Evolutionary conservation across 2,888 invertebrate genomes (phyloP).

Genomic region (Mactromeris polynyma): DNA sequence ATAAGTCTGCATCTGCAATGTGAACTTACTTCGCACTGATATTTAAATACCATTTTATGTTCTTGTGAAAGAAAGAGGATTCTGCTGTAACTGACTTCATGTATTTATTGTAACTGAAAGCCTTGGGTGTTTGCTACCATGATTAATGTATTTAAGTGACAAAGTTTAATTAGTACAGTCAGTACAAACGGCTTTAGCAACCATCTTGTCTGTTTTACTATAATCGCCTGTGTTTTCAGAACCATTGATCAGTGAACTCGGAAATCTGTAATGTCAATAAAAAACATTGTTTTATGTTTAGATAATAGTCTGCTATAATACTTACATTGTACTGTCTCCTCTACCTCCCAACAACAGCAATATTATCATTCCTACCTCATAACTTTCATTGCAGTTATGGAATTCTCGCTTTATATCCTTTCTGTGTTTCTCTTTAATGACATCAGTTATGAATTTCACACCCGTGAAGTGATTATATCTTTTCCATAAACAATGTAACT

Average conservation of each 20-base stretch:
- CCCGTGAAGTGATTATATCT: constrained; percentile 4
- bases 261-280: background rate
- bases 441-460: background rate
- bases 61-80: background rate
- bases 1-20: background rate
- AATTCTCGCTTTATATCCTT: background rate
- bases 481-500: constrained; percentile 17
- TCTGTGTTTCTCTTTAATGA: constrained; percentile 13
- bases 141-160: background rate
- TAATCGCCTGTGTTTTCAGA: background rate
- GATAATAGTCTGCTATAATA: background rate
- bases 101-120: background rate
- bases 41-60: constrained; percentile 5
- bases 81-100: background rate
- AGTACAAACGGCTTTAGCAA: background rate
- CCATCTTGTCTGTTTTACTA: background rate
- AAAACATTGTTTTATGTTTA: background rate
- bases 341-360: background rate
- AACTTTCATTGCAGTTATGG: background rate
- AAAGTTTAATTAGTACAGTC: background rate
- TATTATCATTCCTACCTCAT: background rate
- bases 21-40: background rate
- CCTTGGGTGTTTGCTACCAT: background rate
- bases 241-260: background rate
- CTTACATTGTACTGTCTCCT: background rate